Evolutionary conservation across 2,797 vertebrate genomes (phyloP).

Genomic region (Cygnus olor): DNA sequence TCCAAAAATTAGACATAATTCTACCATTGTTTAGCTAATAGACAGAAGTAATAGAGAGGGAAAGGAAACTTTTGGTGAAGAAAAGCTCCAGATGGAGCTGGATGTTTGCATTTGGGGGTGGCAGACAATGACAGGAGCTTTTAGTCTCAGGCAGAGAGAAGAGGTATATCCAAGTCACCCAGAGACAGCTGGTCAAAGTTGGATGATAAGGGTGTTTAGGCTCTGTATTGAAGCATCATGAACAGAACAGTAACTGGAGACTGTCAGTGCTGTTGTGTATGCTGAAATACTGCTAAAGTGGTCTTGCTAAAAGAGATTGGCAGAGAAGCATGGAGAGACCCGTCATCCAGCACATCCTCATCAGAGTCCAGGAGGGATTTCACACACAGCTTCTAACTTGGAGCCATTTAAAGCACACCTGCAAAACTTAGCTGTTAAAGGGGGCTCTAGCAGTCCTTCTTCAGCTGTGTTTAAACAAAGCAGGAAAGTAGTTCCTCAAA

Average conservation of each 20-base stretch:
- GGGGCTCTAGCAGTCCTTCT: not conserved
- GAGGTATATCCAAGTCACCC: not conserved
- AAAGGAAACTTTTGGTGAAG: not conserved
- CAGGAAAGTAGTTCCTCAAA: not conserved
- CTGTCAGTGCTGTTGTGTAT: not conserved
- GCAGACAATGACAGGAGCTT: not conserved
- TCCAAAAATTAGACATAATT: not conserved
- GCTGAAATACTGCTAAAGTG: fast-evolving
- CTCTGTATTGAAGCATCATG: not conserved
- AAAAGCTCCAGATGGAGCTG: not conserved
- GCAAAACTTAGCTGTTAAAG: not conserved
- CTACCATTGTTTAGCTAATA: not conserved
- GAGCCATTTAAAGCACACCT: not conserved
- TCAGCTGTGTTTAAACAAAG: not conserved
- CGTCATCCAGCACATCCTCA: not conserved
- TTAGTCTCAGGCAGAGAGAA: not conserved
- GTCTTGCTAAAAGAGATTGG: not conserved
- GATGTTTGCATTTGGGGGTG: not conserved
- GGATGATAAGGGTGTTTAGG: not conserved
- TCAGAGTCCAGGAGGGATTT: not conserved
- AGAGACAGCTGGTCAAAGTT: not conserved
- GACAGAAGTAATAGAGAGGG: not conserved
- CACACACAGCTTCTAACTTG: not conserved
- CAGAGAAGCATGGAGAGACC: not conserved
- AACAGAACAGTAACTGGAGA: not conserved